A percentile compares a stretch with the other conserved stretches of the same genome.
Evolutionary conservation across 2,888 invertebrate species (phyloP).

Genomic region (Diplolepis rosae): DNA sequence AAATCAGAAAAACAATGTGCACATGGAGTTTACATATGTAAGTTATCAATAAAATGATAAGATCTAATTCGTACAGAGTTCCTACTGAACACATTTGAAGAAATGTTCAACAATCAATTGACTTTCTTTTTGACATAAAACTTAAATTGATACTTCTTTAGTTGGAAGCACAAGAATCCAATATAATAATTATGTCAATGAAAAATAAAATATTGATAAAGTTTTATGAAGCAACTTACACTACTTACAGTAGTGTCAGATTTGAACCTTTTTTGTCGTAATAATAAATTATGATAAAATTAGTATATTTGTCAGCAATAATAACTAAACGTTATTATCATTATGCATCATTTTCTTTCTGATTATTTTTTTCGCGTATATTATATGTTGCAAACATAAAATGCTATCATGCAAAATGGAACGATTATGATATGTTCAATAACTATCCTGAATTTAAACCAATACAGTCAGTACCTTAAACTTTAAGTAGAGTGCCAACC

Average conservation of each 20-base stretch:
- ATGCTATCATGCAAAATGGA: constrained; percentile 25
- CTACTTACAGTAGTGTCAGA: not conserved
- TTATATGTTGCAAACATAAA: constrained; percentile 1
- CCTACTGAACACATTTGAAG: constrained; percentile 3
- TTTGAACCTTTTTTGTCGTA: not conserved
- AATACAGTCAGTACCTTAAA: not conserved
- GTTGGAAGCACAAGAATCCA: constrained; percentile 4
- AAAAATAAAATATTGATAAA: constrained; percentile 6
- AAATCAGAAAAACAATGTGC: constrained; percentile 5
- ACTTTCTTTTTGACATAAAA: not conserved
- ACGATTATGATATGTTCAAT: constrained; percentile 28
- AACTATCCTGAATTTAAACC: constrained; percentile 10
- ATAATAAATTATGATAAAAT: constrained; percentile 10
- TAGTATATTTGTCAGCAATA: not conserved
- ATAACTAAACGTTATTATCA: constrained; percentile 15
- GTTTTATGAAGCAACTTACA: constrained; percentile 13
- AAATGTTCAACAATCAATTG: constrained; percentile 12
- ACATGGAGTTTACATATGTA: not conserved
- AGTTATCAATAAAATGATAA: not conserved
- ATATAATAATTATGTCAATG: not conserved
- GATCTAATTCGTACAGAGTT: constrained; percentile 22
- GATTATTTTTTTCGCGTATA: constrained; percentile 1
- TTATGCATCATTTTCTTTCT: constrained; percentile 18
- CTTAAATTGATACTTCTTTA: not conserved
- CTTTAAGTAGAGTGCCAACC: not conserved